Evolutionary conservation across 2,113 vertebrate species (phyloP).

Genomic region (Oryzias celebensis): DNA sequence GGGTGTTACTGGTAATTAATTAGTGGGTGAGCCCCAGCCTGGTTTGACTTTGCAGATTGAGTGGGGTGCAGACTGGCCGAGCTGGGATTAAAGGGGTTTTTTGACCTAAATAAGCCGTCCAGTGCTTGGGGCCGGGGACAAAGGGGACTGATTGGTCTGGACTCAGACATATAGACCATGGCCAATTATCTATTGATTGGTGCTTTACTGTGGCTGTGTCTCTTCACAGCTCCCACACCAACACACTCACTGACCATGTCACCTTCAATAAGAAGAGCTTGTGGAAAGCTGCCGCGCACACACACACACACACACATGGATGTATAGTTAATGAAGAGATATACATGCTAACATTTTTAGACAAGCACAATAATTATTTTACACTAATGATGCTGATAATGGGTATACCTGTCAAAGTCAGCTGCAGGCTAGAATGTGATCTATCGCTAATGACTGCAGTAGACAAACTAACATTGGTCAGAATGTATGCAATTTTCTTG

Average conservation of each 20-base stretch:
- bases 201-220: conserved; percentile 80
- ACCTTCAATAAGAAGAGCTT: conserved; percentile 66
- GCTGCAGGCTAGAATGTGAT: conserved; percentile 40
- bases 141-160: conserved; percentile 81
- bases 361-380: conserved; percentile 75
- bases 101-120: conserved; percentile 88
- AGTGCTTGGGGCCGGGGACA: conserved; percentile 77
- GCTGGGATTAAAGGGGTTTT: conserved; percentile 80
- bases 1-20: conserved; percentile 84
- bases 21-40: conserved; percentile 75
- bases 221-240: conserved; percentile 75
- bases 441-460: conserved; percentile 51
- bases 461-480: background rate
- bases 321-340: conserved; percentile 50
- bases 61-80: conserved; percentile 45
- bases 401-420: conserved; percentile 59
- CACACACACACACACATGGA: conserved; percentile 30
- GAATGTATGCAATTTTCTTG: conserved; percentile 16
- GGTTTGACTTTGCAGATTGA: conserved; percentile 56
- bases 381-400: conserved; percentile 67
- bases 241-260: conserved; percentile 77
- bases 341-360: conserved; percentile 52
- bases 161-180: conserved; percentile 80
- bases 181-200: conserved; percentile 91
- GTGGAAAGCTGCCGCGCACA: conserved; percentile 11